Conservation (phyloP, 2,113 vertebrate species). For the Struthio camelus region DNA sequence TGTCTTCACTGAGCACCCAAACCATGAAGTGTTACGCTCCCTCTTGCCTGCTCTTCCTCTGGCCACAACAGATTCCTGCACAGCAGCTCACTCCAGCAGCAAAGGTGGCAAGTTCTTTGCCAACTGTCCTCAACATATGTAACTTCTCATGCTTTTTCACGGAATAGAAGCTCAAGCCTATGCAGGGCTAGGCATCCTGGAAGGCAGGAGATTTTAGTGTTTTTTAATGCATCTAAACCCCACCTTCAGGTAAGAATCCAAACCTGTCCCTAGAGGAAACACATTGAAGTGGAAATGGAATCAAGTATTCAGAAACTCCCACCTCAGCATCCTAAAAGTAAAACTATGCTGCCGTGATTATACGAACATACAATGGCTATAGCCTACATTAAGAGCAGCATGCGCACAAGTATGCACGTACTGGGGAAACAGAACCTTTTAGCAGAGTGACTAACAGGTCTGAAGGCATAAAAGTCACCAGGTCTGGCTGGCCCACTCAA, state of each 20-base stretch:
- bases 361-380: background rate
- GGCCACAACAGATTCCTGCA: background rate
- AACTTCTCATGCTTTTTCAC: background rate
- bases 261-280: background rate
- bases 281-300: background rate
- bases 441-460: background rate
- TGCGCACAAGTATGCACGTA: too few relatives aligned
- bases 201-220: background rate
- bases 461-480: background rate
- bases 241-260: background rate
- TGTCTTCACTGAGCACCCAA: background rate
- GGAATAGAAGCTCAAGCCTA: background rate
- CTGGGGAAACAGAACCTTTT: background rate
- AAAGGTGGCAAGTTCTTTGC: background rate
- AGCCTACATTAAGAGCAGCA: background rate
- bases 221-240: background rate
- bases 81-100: background rate
- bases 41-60: background rate
- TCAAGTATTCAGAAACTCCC: background rate
- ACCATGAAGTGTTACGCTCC: background rate
- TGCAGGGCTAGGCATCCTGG: background rate
- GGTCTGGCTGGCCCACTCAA: background rate
- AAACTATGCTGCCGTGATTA: background rate
- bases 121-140: background rate
- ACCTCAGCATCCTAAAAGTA: background rate